These are phyloP conservation scores for Crossocerus cetratus DNA, from an alignment of 2,888 invertebrate species.

Conservation along the genomic window DNA sequence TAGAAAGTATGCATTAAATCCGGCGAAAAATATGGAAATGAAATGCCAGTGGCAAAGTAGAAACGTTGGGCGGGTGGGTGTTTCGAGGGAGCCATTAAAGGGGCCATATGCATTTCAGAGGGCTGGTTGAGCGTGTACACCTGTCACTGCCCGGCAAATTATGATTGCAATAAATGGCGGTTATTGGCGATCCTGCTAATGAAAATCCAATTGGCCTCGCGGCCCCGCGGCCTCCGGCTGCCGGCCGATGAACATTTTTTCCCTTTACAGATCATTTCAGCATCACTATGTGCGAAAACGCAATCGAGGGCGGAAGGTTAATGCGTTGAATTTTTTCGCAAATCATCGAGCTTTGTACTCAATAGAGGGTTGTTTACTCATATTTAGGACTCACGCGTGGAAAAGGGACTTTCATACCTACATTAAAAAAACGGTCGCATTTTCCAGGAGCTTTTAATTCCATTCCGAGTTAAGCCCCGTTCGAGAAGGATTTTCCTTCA, in stretches of 20 bases:
- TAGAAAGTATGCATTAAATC: neutral
- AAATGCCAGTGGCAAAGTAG: too few relatives aligned
- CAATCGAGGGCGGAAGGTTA: neutral
- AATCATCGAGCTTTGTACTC: neutral
- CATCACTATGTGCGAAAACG: neutral
- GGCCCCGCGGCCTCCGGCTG: neutral
- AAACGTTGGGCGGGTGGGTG: too few relatives aligned
- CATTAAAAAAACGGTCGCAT: neutral
- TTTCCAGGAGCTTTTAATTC: neutral
- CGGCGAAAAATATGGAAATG: neutral
- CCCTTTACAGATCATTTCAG: neutral
- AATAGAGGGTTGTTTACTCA: neutral
- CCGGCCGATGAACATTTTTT: neutral
- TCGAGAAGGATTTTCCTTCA: too few relatives aligned
- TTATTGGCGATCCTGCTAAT: neutral
- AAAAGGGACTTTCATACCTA: neutral
- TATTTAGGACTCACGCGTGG: neutral
- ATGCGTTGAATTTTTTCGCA: neutral
- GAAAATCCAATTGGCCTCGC: neutral
- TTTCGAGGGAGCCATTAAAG: too few relatives aligned
- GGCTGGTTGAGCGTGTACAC: too few relatives aligned
- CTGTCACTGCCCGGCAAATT: neutral
- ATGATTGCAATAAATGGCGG: neutral
- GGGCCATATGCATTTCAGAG: too few relatives aligned
- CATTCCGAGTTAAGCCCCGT: too few relatives aligned